These are phyloP conservation scores for Cryptoblepharus egeriae DNA, from an alignment of 2,797 vertebrate species.

Conservation along the genomic window DNA sequence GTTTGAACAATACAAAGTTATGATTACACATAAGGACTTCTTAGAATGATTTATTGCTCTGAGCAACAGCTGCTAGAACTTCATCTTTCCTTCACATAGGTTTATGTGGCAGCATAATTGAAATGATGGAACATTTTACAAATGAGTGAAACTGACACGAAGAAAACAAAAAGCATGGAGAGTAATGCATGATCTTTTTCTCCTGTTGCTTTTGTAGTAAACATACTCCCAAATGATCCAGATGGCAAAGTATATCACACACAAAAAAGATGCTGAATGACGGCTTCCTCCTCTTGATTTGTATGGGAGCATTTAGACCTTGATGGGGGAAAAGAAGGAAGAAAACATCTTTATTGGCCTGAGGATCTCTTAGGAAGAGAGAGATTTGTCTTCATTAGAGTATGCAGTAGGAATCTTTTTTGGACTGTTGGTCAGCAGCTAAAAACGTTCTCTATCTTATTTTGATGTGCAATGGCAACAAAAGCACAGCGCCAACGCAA, in stretches of 20 bases:
- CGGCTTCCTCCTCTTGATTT: conserved; percentile 28
- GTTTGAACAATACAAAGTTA: conserved; percentile 64
- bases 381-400: not conserved
- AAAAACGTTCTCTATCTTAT: not conserved
- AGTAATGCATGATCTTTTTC: conserved; percentile 28
- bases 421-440: not conserved
- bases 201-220: conserved; percentile 48
- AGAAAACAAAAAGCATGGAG: conserved; percentile 37
- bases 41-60: conserved; percentile 63
- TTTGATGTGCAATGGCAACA: not conserved
- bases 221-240: conserved; percentile 31
- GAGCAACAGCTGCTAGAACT: conserved; percentile 58
- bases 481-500: not conserved
- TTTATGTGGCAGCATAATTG: conserved; percentile 60
- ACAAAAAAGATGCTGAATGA: conserved; percentile 6
- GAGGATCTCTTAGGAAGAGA: not conserved
- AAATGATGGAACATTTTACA: conserved; percentile 63
- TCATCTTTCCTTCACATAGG: conserved; percentile 53
- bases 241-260: conserved; percentile 25
- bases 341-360: not conserved
- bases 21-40: conserved; percentile 71
- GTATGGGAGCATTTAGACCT: not conserved
- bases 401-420: not conserved
- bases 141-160: conserved; percentile 55
- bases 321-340: not conserved